phyloP scores from a whole-genome alignment of 2,888 invertebrate species.

The Andrena trimmerana region DNA sequence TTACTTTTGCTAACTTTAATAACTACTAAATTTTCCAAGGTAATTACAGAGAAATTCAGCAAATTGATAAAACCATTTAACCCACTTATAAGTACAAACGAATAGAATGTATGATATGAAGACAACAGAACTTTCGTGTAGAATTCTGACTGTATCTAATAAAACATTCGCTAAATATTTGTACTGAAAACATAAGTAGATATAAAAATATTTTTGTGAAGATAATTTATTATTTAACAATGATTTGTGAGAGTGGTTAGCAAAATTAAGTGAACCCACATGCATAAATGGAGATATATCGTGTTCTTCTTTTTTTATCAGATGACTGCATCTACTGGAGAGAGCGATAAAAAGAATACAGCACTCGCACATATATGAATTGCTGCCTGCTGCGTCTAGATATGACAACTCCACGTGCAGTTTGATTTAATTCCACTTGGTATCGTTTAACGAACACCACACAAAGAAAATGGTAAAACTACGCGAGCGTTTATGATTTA shows the following conservation, averaged over 20 bases:
- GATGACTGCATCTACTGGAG: slow-evolving; percentile 6
- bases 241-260: background rate
- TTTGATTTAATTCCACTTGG: slow-evolving; percentile 37
- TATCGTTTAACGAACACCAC: slow-evolving; percentile 18
- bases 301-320: background rate
- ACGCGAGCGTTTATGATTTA: slow-evolving; percentile 2
- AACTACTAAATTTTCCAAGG: too few species aligned
- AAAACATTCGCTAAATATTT: too few species aligned
- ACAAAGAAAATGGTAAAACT: slow-evolving; percentile 22
- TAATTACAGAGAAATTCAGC: too few species aligned
- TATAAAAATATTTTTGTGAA: too few species aligned
- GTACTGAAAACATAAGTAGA: too few species aligned
- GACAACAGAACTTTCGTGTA: too few species aligned
- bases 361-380: slow-evolving; percentile 21
- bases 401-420: slow-evolving; percentile 25
- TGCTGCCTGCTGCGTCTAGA: slow-evolving; percentile 26
- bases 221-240: too few species aligned
- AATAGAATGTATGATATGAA: too few species aligned
- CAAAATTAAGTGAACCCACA: background rate
- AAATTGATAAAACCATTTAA: too few species aligned
- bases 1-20: too few species aligned
- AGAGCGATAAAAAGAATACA: slow-evolving; percentile 19
- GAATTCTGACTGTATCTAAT: too few species aligned
- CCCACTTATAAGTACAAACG: too few species aligned
- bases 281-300: background rate